These are phyloP conservation scores for Sarotherodon lohbergeri DNA, from an alignment of 2,113 vertebrate genomes.

Conservation along the genomic window DNA sequence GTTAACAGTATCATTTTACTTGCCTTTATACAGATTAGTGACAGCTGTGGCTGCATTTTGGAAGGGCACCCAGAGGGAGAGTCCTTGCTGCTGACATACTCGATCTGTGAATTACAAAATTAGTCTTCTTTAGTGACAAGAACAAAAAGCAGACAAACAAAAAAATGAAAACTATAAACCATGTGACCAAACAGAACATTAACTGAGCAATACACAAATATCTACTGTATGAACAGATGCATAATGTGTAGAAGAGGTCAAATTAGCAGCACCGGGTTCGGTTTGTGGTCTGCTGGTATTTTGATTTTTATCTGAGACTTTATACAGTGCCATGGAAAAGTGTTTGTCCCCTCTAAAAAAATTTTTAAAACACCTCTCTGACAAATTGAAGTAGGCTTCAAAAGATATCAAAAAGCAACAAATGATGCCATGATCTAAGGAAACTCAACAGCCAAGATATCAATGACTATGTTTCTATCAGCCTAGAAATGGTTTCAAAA, in stretches of 20 bases:
- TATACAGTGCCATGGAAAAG: not conserved
- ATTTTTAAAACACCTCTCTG: not conserved
- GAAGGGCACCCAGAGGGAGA: constrained; percentile 97
- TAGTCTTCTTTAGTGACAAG: not conserved
- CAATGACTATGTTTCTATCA: not conserved
- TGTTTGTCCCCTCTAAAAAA: not conserved
- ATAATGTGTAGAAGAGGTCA: not conserved
- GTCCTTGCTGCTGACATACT: constrained; percentile 97
- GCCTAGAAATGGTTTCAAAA: not conserved
- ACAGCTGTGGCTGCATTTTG: constrained; percentile 98
- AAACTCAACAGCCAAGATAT: not conserved
- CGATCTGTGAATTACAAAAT: constrained; percentile 77
- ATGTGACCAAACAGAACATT: not conserved
- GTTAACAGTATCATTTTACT: not conserved
- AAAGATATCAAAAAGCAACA: not conserved
- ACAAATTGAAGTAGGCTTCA: not conserved
- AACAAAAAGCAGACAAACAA: not conserved
- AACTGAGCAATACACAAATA: not conserved
- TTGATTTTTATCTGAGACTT: not conserved
- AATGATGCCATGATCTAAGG: not conserved
- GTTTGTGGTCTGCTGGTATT: not conserved
- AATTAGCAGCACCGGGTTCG: not conserved
- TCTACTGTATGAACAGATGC: not conserved
- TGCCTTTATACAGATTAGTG: constrained; percentile 98
- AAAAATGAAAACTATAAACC: not conserved